Evolutionary conservation across 2,797 vertebrate species (phyloP), one percentile per base, ranked within the genome.

Genomic region (Dallia pectoralis): DNA sequence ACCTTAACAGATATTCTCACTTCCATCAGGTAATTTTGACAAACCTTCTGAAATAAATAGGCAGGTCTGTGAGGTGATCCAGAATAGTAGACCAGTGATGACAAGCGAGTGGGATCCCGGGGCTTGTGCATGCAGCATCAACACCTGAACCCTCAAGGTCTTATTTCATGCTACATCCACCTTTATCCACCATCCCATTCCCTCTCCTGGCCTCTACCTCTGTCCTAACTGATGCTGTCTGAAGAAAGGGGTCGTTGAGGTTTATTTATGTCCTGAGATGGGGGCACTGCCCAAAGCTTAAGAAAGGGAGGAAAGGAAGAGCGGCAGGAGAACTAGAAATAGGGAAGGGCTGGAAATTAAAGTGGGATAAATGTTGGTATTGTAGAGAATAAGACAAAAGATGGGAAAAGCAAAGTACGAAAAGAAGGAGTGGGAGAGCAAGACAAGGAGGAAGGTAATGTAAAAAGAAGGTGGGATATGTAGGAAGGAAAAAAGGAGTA

Each of bases 51-150:
- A 8, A 59, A 59, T 25, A 59, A 59, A 59, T n/a, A 11, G n/a
- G 8, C 53, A 25, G 53, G 53, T 59, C n/a, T 59, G 22, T 25
- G 53, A 59, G 53, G 14, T 9, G 9, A 59, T 59, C 53, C 75
- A 78, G 64, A 71, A 40, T 30, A 48, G 33, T 29, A 12, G 76
- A 80, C 70, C 68, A 76, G 64, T 70, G 75, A 74, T 75, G 83
- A 64, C 29, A 72, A 53, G 70, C 5, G 5, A 77, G 70, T 19
- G 22, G 25, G 27, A 65, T 30, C 1, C 72, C 70, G 0, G 1
- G 76, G 79, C 70, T 72, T 33, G 32, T 9, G 22, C 68, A 74
- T 56, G 69, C 59, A 29, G 16, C 67, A 75, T 80, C 81, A 79
- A 71, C 71, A 14, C 4, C 25, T 72, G 73, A 79, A 75, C 69